Evolutionary conservation across 2,888 invertebrate genomes (phyloP), one percentile per base, ranked within the genome.

Genomic region (Tromatobia lineatoria): DNA sequence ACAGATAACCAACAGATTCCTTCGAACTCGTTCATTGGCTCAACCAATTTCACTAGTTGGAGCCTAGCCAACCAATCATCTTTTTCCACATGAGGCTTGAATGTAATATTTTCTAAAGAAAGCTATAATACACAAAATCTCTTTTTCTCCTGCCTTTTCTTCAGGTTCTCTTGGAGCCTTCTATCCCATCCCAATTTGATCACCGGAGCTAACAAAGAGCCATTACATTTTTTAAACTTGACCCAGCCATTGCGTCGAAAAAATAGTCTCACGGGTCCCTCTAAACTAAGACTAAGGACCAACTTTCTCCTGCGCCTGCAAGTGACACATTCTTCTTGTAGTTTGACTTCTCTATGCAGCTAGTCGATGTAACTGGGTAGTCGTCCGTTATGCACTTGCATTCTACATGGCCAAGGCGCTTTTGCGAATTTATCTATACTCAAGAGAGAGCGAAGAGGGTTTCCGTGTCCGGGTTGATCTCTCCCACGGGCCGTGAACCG

Each of bases 391-490:
- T 66, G 57, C 76, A 67, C 57, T 73, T 77, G 59, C 52, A 66
- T 80, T 82, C 74, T 83, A 78, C 81, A 70, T 74, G 47, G 64
- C 25, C 15, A 42, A 59, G n/a, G 23, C 47, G 52, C 69, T 75
- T 70, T 78, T 67, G 61, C 74, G 85, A 86, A 88, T 85, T 88
- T 85, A 87, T 85, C 87, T 83, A 80, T 76, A 70, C 69, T 45
- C 66, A 13, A 34, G 42, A 59, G 73, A 73, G 67, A 38, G 80
- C 86, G 84, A 89, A 90, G 86, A 90, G 90, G 88, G 83, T 90
- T 90, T 87, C 73, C 88, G 81, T 89, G 89, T 89, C 85, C 83
- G 84, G 64, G 81, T 76, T 71, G 81, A 81, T 81, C 81, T 76
- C 70, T 75, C 75, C 75, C 69, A 29, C 29, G 80, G 42, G 75